Percentiles rank a stretch among this genome's conserved stretches.
Evolutionary conservation across 2,113 vertebrate species (phyloP).

Genomic region (Galbula dea): DNA sequence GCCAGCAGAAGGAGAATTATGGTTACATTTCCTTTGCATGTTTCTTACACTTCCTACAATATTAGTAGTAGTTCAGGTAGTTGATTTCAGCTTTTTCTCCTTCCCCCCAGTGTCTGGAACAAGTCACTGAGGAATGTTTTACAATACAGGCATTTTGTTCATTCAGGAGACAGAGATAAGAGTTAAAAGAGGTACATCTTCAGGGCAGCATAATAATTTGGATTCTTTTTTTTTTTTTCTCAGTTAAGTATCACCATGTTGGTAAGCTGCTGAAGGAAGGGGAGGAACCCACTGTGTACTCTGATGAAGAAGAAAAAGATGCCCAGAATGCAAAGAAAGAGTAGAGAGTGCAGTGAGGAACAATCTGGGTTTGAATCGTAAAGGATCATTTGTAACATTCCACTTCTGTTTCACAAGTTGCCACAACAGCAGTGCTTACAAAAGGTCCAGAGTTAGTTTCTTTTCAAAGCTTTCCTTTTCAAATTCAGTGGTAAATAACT

Average conservation of each 20-base stretch:
- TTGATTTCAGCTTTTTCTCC: neutral
- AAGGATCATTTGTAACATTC: conserved; percentile 73
- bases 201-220: neutral
- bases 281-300: conserved; percentile 92
- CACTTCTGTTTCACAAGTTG: conserved; percentile 60
- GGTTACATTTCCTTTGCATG: neutral
- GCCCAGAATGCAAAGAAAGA: conserved; percentile 70
- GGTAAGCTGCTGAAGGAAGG: conserved; percentile 94
- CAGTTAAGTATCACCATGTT: conserved; percentile 93
- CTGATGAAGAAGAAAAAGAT: conserved; percentile 85
- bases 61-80: neutral
- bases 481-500: conserved; percentile 50
- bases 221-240: neutral
- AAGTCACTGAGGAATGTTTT: neutral
- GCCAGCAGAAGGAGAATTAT: neutral
- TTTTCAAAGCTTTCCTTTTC: neutral
- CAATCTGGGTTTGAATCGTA: conserved; percentile 62
- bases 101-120: neutral
- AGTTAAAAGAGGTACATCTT: neutral
- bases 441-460: conserved; percentile 49
- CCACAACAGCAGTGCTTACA: conserved; percentile 51
- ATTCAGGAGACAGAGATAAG: neutral
- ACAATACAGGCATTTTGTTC: neutral
- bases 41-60: neutral
- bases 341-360: conserved; percentile 52